Evolutionary conservation across 2,797 vertebrate genomes (phyloP), one percentile per base, ranked within the genome.

Genomic region (Propithecus deckenii): DNA sequence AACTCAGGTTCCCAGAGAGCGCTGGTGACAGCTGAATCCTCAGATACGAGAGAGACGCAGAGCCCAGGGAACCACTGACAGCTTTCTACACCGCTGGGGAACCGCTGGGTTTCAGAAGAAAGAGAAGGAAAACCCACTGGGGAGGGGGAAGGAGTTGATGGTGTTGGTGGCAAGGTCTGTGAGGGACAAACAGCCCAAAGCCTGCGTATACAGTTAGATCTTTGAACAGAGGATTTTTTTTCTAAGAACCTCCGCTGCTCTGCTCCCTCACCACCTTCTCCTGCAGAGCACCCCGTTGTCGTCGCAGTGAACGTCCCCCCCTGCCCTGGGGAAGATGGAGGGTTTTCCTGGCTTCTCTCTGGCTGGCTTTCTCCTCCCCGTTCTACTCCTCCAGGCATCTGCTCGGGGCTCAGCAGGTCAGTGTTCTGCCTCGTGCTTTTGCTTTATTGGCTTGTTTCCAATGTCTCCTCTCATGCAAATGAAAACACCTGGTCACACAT

Each of bases 241-340:
- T 13, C 7, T 41, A n/a, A 61, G 41, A 46, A n/a, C 7, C 20
- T 55, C 38, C 10, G n/a, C 15, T 72, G 3, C 8, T 8, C 20
- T 80, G 18, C 32, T 71, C 57, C 52, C 79, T 81, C 8, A 35
- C 20, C 25, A 38, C 25, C 61, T 55, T 86, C 67, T 81, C 41
- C 46, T 48, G 15, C 46, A 89, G 84, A 67, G 15, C 15, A 23
- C 23, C 67, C 65, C 17, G 17, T 9, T n/a, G 12, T 18, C 2
- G 6, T 84, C 13, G 1, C 46, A 79, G 57, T 30, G 11, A 89
- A 63, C 7, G 12, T 55, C 20, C 23, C 43, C 43, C 5, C 94
- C 65, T 46, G n/a, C 52, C 63, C 15, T 55, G 50, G 87, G 38
- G 89, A 48, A 48, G 67, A 97, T 91, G 97, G 38, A 41, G n/a